These are phyloP conservation scores for Drosophila mayaguana DNA, from an alignment of 2,888 invertebrate genomes.

Conservation along the genomic window DNA sequence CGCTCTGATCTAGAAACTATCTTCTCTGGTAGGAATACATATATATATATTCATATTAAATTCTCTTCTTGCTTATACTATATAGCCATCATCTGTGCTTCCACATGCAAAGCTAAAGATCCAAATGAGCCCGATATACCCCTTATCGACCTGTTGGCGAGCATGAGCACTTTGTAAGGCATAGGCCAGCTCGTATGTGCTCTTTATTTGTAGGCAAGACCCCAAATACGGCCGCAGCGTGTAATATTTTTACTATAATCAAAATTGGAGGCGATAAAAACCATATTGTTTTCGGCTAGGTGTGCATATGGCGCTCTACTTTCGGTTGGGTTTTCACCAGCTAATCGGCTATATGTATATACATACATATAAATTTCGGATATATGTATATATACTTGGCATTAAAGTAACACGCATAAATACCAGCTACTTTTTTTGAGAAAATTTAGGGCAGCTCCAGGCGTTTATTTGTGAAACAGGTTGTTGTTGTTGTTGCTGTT, in stretches of 20 bases:
- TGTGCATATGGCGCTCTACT: constrained; percentile 76
- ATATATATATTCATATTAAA: no score
- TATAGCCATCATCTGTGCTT: no score
- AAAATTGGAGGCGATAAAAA: constrained; percentile 69
- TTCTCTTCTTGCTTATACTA: no score
- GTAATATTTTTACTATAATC: constrained; percentile 80
- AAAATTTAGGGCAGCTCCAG: constrained; percentile 74
- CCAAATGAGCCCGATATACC: background rate
- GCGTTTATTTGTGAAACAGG: constrained; percentile 74
- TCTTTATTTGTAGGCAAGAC: constrained; percentile 13
- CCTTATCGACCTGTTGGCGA: no score
- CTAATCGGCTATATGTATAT: background rate
- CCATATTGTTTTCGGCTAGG: constrained; percentile 74
- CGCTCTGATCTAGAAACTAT: background rate
- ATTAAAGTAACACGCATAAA: constrained; percentile 50
- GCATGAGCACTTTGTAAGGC: constrained; percentile 13
- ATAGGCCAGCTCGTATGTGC: constrained; percentile 6
- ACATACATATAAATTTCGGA: constrained; percentile 10
- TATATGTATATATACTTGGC: constrained; percentile 38
- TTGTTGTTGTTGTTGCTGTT: constrained; percentile 33
- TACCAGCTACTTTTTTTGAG: constrained; percentile 23
- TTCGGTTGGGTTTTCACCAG: constrained; percentile 35
- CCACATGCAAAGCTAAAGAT: no score
- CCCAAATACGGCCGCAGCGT: constrained; percentile 52
- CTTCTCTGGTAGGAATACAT: no score